These are phyloP conservation scores for Tenthredo mesomela DNA, from an alignment of 2,888 invertebrate species.

Conservation along the genomic window DNA sequence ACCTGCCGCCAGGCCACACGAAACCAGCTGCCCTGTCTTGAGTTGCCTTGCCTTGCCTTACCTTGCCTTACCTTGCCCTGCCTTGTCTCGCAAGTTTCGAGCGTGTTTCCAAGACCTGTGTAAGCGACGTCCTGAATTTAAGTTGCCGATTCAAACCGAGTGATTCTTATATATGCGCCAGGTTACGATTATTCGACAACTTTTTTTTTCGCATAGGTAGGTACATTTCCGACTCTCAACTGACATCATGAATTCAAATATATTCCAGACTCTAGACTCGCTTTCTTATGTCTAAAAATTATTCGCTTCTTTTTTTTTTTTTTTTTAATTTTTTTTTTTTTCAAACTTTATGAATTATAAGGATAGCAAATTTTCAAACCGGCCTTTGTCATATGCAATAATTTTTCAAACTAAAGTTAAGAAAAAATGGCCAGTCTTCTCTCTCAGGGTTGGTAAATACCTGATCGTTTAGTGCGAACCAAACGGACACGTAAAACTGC, in stretches of 20 bases:
- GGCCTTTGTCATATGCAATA: neutral
- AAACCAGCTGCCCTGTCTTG: constrained; percentile 37
- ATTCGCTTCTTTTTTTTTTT: neutral
- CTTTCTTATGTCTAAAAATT: neutral
- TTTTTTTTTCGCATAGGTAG: neutral
- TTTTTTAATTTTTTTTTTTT: neutral
- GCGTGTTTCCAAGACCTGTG: constrained; percentile 44
- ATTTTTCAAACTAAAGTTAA: neutral
- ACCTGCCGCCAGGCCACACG: constrained; percentile 54
- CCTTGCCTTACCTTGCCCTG: neutral
- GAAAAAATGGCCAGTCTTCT: neutral
- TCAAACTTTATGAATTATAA: no score
- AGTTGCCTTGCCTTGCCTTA: neutral
- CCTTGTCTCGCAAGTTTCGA: constrained; percentile 15
- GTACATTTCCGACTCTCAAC: neutral
- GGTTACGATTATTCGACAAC: neutral
- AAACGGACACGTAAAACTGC: constrained; percentile 20
- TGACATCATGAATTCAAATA: neutral
- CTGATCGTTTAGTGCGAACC: neutral
- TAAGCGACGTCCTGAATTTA: constrained; percentile 32
- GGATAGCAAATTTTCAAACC: no score
- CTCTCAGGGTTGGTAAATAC: constrained; percentile 16
- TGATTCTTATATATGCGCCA: neutral
- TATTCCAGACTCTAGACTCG: neutral
- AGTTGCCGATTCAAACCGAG: constrained; percentile 25